Base-by-base conservation (phyloP, 2,113 vertebrate genomes). In the Heliornis fulica region DNA sequence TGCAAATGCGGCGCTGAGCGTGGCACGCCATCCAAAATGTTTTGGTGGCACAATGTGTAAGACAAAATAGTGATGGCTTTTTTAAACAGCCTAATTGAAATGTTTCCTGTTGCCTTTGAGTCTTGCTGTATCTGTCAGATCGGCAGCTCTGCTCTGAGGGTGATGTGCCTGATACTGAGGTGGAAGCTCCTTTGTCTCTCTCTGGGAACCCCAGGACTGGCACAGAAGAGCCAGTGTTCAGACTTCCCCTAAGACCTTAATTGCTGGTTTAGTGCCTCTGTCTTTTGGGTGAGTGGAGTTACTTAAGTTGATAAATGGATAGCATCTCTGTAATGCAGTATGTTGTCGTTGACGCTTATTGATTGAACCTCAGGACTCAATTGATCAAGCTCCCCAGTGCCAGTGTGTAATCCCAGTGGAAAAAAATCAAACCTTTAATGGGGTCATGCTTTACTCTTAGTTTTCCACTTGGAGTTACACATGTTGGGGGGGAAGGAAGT, bases 41-140 rank as follows among this genome's bases (percentile, higher is more conserved):
- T 95, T 95, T 87, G 93, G 91, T 96, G 89, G 25, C 87, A 89
- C 74, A n/a, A 69, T 26, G 65, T 92, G 87, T 46, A 80, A 97
- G 87, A 79, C 90, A 86, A 95, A 95, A 94, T 71, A 94, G 28
- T 1, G 1, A 88, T 79, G 63, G 38, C 50, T 54, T 74, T 74
- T 76, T 92, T 57, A 43, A 78, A 77, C 46, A 92, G 41, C 75
- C 53, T 78, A 77, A 94, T 68, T 71, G 77, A 78, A 77, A 90
- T 83, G 79, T 93, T 87, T 90, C 38, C 91, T 8, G 1, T 48
- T 94, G 92, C 63, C 9, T 94, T 86, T 74, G 90, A 96, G 69
- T 36, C 87, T 83, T 82, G 66, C 87, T 50, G 9, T 54, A 26
- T 53, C 92, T 82, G 13, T 85, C 63, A 57, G 72, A 69, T 45